Conservation (phyloP, 2,888 invertebrate species). For the Thymelicus lineola region DNA sequence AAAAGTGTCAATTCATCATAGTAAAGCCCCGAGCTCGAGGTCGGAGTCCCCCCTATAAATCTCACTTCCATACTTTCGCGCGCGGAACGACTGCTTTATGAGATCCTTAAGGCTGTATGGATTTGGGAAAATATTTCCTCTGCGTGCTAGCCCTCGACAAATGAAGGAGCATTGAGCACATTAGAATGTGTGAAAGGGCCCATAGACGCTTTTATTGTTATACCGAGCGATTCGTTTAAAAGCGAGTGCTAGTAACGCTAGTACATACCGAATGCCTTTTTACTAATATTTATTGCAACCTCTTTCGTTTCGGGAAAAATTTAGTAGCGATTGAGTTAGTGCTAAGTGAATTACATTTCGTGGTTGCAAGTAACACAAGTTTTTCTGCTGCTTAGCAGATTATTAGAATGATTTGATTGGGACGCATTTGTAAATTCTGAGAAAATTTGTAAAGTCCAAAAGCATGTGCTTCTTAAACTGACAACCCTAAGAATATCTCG, state of each 20-base stretch:
- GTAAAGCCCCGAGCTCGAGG: slow-evolving; percentile 80
- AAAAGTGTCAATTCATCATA: slow-evolving; percentile 85
- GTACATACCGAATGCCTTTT: slow-evolving; percentile 80
- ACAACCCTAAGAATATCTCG: not conserved
- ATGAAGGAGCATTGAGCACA: slow-evolving; percentile 82
- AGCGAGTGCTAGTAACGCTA: slow-evolving; percentile 76
- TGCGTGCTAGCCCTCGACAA: slow-evolving; percentile 82
- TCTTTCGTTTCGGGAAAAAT: slow-evolving; percentile 56
- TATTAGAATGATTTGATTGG: no score
- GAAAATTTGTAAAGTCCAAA: no score
- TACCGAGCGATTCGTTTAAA: slow-evolving; percentile 84
- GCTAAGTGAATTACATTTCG: slow-evolving; percentile 38
- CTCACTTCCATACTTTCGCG: slow-evolving; percentile 85
- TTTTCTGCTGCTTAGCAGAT: not conserved
- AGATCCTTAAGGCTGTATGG: slow-evolving; percentile 86
- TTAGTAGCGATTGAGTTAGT: slow-evolving; percentile 46
- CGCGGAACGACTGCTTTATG: slow-evolving; percentile 85
- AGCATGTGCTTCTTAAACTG: not conserved
- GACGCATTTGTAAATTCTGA: no score
- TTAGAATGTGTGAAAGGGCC: slow-evolving; percentile 84
- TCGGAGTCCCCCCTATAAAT: slow-evolving; percentile 83
- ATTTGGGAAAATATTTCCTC: slow-evolving; percentile 85
- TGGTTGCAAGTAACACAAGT: slow-evolving; percentile 7
- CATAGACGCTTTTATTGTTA: slow-evolving; percentile 82
- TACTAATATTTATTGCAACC: slow-evolving; percentile 69